These are phyloP conservation scores for Dorcus parallelipipedus DNA, from an alignment of 2,888 invertebrate species.

Conservation along the genomic window DNA sequence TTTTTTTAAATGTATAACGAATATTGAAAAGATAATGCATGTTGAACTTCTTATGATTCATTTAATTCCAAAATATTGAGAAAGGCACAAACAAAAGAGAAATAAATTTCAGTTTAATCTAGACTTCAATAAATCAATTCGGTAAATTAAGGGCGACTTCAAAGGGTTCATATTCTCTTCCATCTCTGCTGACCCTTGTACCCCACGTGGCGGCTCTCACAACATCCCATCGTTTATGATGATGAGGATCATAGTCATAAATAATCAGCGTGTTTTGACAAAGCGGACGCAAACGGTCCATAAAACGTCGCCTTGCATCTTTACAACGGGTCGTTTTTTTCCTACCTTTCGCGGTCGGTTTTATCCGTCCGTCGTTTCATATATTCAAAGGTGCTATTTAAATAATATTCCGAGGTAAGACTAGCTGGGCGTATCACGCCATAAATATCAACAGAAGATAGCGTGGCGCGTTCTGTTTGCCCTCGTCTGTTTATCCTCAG, in stretches of 20 bases:
- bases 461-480: slow-evolving; percentile 1
- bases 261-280: slow-evolving; percentile 17
- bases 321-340: not conserved
- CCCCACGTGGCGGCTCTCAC: slow-evolving; percentile 7
- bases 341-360: not conserved
- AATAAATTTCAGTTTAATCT: too few relatives aligned
- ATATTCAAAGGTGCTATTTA: slow-evolving; percentile 1
- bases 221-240: slow-evolving; percentile 9
- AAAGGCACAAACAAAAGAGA: too few relatives aligned
- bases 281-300: slow-evolving; percentile 12
- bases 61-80: too few relatives aligned
- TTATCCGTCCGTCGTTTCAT: not conserved
- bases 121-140: too few relatives aligned
- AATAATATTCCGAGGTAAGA: slow-evolving; percentile 7
- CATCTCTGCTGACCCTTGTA: not conserved
- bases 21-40: too few relatives aligned
- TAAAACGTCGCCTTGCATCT: slow-evolving; percentile 3
- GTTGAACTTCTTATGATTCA: too few relatives aligned
- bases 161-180: too few relatives aligned
- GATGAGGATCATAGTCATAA: slow-evolving; percentile 9
- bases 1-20: too few relatives aligned
- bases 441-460: slow-evolving; percentile 4
- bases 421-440: slow-evolving; percentile 6
- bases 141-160: too few relatives aligned
- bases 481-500: slow-evolving; percentile 7